Evolutionary conservation across 2,113 vertebrate genomes (phyloP), one percentile per base, ranked within the genome.

Genomic region (Brachyistius frenatus): DNA sequence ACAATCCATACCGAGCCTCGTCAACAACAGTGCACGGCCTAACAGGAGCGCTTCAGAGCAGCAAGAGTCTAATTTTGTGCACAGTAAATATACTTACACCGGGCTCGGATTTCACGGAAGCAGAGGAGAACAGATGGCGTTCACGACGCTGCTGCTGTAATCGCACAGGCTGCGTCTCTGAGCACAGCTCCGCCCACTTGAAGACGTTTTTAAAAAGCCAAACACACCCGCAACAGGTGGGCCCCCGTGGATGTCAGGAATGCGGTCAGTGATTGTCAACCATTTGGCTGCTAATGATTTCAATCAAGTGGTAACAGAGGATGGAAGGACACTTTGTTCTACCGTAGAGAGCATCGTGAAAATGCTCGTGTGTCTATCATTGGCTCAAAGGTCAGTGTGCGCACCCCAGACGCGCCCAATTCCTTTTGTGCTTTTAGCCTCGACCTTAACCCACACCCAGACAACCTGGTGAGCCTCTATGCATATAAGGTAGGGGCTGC

Each of bases 221-320:
- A 85, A 85, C 86, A 79, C 86, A 72, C 70, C 46, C 82, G 78
- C 91, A 93, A 94, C 94, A 94, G 91, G 91, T 93, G 89, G 58
- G 15, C 7, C 5, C 53, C 7, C 32, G 23, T 23, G 30, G 60
- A 39, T 23, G 63, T 5, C 7, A 58, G 37, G 23, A 78, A 83
- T 80, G 54, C 6, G 3, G 9, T 23, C 35, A 7, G 7, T 23
- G 23, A 23, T 23, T 23, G 9, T 23, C 7, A 16, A 35, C 9
- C 35, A 41, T 60, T 36, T 58, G 44, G 2, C 4, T 30, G 9
- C 6, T 76, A 47, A 82, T 72, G 32, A 35, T 79, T 73, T 78
- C 16, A 31, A 10, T 75, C 14, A 57, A 15, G 53, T 53, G 5
- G 2, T 66, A 3, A 67, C 56, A 50, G 7, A 53, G 0, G 4